These are phyloP conservation scores for Micrasema minimum DNA, from an alignment of 1,140 invertebrate genomes.

Conservation along the genomic window DNA sequence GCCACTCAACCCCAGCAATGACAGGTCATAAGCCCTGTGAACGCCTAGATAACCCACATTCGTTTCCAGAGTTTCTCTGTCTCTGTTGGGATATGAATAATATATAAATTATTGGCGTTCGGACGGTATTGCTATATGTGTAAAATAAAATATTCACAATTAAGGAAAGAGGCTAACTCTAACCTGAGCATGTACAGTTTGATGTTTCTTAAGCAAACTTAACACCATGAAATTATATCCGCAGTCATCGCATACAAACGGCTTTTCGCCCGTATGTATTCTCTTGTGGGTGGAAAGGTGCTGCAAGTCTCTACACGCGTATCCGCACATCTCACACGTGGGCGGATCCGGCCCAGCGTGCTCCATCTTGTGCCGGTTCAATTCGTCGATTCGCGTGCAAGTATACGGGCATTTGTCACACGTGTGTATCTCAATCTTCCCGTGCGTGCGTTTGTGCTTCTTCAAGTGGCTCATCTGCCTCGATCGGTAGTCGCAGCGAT, in stretches of 20 bases:
- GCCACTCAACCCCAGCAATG: too few relatives aligned
- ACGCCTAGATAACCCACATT: too few relatives aligned
- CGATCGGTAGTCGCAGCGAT: slow-evolving; percentile 13
- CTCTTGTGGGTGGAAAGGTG: slow-evolving; percentile 4
- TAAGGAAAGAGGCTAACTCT: slow-evolving; percentile 6
- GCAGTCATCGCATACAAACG: slow-evolving; percentile 28
- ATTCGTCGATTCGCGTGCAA: slow-evolving; percentile 10
- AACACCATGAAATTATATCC: slow-evolving; percentile 24
- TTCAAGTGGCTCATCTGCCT: slow-evolving; percentile 28
- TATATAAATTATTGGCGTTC: too few relatives aligned
- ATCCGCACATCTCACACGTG: slow-evolving; percentile 10
- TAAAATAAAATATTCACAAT: too few relatives aligned
- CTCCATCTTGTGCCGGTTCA: slow-evolving; percentile 31
- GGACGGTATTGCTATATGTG: too few relatives aligned
- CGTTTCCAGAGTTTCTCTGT: too few relatives aligned
- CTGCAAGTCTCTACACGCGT: slow-evolving; percentile 5
- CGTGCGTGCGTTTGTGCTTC: slow-evolving; percentile 18
- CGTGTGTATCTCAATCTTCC: background rate
- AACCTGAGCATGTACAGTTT: slow-evolving; percentile 13
- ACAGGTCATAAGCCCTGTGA: too few relatives aligned
- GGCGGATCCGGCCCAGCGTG: slow-evolving; percentile 17
- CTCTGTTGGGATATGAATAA: too few relatives aligned
- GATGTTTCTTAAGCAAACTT: slow-evolving; percentile 21
- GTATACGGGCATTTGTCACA: slow-evolving; percentile 2
- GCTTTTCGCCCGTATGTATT: slow-evolving; percentile 19